Evolutionary conservation across 2,888 invertebrate species (phyloP).

Genomic region (Sphinx pinastri): DNA sequence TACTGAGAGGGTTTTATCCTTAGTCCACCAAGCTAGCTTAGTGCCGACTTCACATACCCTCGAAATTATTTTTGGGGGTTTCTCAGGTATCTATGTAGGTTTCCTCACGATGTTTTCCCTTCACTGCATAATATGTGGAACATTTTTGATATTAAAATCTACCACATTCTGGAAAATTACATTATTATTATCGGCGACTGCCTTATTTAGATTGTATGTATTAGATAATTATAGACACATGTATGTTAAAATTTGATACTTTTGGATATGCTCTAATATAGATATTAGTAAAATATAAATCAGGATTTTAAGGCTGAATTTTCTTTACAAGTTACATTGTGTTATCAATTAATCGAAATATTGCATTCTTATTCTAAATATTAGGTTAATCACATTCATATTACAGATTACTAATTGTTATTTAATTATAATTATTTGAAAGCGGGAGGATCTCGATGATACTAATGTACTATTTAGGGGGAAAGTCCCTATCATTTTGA

Average conservation of each 20-base stretch:
- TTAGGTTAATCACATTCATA: slow-evolving; percentile 14
- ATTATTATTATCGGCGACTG: neutral
- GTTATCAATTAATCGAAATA: neutral
- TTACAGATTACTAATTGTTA: slow-evolving; percentile 5
- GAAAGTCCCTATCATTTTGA: neutral
- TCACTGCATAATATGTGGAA: no score
- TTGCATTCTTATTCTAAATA: slow-evolving; percentile 3
- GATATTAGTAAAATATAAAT: slow-evolving; percentile 12
- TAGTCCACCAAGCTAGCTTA: no score
- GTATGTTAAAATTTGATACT: slow-evolving; percentile 13
- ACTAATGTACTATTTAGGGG: neutral
- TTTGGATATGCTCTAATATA: slow-evolving; percentile 17
- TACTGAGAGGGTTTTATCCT: no score
- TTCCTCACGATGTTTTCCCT: no score
- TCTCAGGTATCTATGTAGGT: no score
- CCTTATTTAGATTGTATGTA: neutral
- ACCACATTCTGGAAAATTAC: neutral
- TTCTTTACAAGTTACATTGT: neutral
- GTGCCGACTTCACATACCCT: no score
- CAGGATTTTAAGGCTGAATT: slow-evolving; percentile 19
- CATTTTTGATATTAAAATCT: no score
- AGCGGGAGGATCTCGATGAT: neutral
- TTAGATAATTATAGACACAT: neutral
- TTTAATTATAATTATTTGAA: slow-evolving; percentile 16
- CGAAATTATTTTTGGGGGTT: no score